Evolutionary conservation across 1,140 invertebrate genomes (phyloP), one percentile per base, ranked within the genome.

Genomic region (Formica exsecta): DNA sequence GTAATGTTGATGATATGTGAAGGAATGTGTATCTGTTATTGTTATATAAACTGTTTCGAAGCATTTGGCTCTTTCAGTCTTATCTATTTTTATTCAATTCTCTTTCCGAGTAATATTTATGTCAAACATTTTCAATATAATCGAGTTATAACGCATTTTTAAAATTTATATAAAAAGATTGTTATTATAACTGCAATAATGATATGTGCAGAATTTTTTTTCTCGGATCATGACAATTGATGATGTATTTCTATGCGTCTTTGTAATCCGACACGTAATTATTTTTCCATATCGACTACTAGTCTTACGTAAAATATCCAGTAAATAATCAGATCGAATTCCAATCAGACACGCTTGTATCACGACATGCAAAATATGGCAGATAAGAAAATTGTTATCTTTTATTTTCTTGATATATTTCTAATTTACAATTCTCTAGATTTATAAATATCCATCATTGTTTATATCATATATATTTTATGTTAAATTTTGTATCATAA

Each of bases 251-350:
- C 48, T 29, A 38, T 32, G 32, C 0, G 25, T 75, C 68, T 54
- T 86, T 86, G 77, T 75, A 89, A 89, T 75, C 32, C 16, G 48
- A 89, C 25, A 71, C 73, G 25, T 64, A 86, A 75, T 77, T 61
- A 73, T 68, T 80, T 71, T 66, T 74, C 7, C 41, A 54, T 2
- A 73, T 38, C 44, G 41, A 51, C 73, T 44, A 25, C 25, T 65
- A 19, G 44, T 70, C 77, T 81, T 59, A 81, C 38, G 8, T 61
- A 61, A 81, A 54, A 81, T 32, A 59, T 59, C 32, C 22, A 57
- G 22, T 79, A 59, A 86, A 54, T 51, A 84, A 79, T 54, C 16
- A 44, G 74, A 73, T 87, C 64, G 71, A 77, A 79, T 90, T 85
- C 71, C 86, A 25, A 32, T 86, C 44, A 80, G 25, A 29, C 25